Base-by-base conservation (phyloP, 2,113 vertebrate species). In the Danio rerio region DNA sequence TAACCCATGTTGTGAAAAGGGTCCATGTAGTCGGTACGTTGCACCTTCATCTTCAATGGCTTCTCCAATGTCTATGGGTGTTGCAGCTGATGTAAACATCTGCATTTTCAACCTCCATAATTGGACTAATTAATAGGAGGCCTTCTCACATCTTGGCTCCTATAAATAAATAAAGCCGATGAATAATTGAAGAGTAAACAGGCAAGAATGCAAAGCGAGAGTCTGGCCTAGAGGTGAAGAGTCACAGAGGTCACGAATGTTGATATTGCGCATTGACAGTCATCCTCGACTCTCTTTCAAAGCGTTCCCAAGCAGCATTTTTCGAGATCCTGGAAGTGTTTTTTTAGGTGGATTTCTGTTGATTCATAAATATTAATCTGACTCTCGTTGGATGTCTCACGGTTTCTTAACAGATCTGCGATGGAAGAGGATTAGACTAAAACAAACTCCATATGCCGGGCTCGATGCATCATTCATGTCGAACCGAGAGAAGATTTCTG, bases 131-230 rank as follows among this genome's bases (percentile, higher is more conserved):
- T 76, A 84, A 80, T 83, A 59, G 11, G 66, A 69, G 74, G 49
- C 58, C 81, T 53, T 83, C 20, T 85, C 52, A 59, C 53, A 50
- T 49, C 68, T 69, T 59, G 11, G 71, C 74, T 79, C 63, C 58
- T 56, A 84, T 84, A 80, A 84, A 86, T 86, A 86, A 86, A 82
- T 87, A 82, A 87, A 80, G 15, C 5, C 47, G 18, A 82, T 88
- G 84, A 88, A 86, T 88, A 79, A 81, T 83, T 63, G 75, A 77
- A 77, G 80, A 16, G 55, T 59, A 85, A 85, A 80, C 74, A 81
- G 75, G 62, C 42, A 45, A 56, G 59, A 80, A 62, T 78, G 71
- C 40, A 55, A 21, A 20, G 31, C 15, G 71, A 80, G 58, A 74
- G 62, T 58, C 43, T 49, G 42, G 73, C 20, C 62, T 18, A 42